Evolutionary conservation across 2,113 vertebrate species (phyloP).

Genomic region (Azemiops feae): DNA sequence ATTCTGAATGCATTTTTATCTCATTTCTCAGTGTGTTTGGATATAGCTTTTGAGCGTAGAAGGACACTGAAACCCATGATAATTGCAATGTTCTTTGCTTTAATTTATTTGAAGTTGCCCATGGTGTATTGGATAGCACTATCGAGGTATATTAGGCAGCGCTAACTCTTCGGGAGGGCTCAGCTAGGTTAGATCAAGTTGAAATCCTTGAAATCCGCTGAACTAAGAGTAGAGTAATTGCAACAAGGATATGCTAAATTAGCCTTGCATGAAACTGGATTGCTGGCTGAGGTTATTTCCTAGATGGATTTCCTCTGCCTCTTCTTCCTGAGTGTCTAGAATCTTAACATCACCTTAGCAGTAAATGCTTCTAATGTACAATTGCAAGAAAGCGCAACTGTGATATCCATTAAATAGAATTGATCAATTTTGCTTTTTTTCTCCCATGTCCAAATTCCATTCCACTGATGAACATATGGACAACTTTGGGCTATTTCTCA

Average conservation of each 20-base stretch:
- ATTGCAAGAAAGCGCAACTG: background rate
- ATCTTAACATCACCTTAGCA: background rate
- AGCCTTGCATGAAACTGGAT: background rate
- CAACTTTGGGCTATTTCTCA: background rate
- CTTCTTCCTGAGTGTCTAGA: background rate
- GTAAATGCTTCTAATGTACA: background rate
- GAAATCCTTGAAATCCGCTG: background rate
- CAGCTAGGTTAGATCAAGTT: background rate
- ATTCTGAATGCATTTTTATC: background rate
- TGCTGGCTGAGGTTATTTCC: background rate
- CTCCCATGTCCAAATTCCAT: background rate
- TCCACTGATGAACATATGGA: background rate
- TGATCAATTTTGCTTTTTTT: background rate
- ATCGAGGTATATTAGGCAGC: background rate
- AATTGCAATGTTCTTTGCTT: background rate
- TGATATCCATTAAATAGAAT: background rate
- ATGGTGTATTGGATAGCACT: background rate
- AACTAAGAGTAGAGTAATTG: background rate
- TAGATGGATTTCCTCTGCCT: background rate
- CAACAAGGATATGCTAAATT: conserved; percentile 15
- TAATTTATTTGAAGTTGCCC: background rate
- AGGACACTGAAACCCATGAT: background rate
- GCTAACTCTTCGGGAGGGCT: background rate
- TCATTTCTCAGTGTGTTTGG: background rate
- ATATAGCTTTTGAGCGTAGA: background rate